These are phyloP conservation scores for Ascaphus truei DNA, from an alignment of 2,113 vertebrate species.

Conservation along the genomic window DNA sequence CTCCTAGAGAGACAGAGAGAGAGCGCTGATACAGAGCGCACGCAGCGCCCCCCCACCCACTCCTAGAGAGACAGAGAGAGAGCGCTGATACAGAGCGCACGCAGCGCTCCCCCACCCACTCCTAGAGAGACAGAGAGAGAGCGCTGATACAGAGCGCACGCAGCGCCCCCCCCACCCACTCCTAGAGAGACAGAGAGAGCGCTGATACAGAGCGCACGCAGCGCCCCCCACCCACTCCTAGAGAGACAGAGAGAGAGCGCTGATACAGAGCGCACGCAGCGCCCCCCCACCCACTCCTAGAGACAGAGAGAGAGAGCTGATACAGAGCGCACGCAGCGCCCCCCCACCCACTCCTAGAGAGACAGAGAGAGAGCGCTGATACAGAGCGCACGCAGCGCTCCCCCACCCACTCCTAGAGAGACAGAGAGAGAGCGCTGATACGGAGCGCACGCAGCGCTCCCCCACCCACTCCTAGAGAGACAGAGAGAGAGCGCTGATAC, in stretches of 20 bases:
- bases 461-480: constrained; percentile 90
- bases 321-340: constrained; percentile 88
- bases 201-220: constrained; percentile 80
- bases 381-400: constrained; percentile 91
- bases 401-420: constrained; percentile 91
- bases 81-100: constrained; percentile 74
- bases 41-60: constrained; percentile 96
- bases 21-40: constrained; percentile 70
- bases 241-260: background rate
- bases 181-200: constrained; percentile 54
- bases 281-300: constrained; percentile 97
- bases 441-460: constrained; percentile 91
- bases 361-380: background rate
- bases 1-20: constrained; percentile 63
- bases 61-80: constrained; percentile 61
- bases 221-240: constrained; percentile 97
- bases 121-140: constrained; percentile 55
- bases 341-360: constrained; percentile 93
- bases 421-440: accelerated
- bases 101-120: constrained; percentile 97
- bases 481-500: background rate
- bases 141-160: constrained; percentile 73
- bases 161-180: constrained; percentile 98
- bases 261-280: constrained; percentile 83
- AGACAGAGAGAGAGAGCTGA: background rate